A percentile compares a stretch with the other conserved stretches of the same genome.
Evolutionary conservation across 2,888 invertebrate genomes (phyloP).

Genomic region (Netelia inedita): DNA sequence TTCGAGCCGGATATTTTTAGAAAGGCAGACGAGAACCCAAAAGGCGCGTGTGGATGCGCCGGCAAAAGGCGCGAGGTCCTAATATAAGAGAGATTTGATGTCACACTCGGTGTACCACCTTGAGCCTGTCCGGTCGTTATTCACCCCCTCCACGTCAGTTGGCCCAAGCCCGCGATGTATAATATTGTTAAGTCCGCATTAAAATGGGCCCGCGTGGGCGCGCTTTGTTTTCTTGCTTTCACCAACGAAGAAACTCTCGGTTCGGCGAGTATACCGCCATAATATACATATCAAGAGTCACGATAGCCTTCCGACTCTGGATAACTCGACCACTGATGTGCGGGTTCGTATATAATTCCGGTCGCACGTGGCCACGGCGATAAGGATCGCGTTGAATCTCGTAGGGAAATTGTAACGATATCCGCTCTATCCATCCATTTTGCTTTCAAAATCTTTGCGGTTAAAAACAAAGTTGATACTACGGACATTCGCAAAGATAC

Average conservation of each 20-base stretch:
- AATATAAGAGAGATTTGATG: slow-evolving; percentile 46
- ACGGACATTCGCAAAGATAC: background rate
- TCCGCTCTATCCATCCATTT: slow-evolving; percentile 32
- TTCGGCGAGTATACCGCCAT: slow-evolving; percentile 1
- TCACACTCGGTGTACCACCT: slow-evolving; percentile 38
- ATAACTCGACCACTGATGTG: background rate
- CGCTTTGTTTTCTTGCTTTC: slow-evolving; percentile 66
- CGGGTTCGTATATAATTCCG: slow-evolving; percentile 7
- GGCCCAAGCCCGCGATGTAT: background rate
- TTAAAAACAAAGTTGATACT: background rate
- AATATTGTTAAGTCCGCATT: background rate
- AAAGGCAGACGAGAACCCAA: slow-evolving; percentile 53
- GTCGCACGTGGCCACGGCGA: slow-evolving; percentile 24
- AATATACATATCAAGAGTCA: background rate
- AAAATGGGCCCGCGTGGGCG: slow-evolving; percentile 43
- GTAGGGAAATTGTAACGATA: slow-evolving; percentile 40
- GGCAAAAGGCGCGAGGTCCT: slow-evolving; percentile 46
- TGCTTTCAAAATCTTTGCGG: slow-evolving; percentile 10
- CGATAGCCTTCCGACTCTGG: background rate
- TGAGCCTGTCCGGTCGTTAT: slow-evolving; percentile 22
- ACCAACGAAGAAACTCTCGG: slow-evolving; percentile 54
- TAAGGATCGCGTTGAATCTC: slow-evolving; percentile 39
- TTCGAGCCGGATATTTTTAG: slow-evolving; percentile 62
- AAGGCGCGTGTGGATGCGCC: slow-evolving; percentile 29
- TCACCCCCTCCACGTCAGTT: background rate